Base-by-base conservation (phyloP, 2,113 vertebrate species). In the Tupaia tana region DNA sequence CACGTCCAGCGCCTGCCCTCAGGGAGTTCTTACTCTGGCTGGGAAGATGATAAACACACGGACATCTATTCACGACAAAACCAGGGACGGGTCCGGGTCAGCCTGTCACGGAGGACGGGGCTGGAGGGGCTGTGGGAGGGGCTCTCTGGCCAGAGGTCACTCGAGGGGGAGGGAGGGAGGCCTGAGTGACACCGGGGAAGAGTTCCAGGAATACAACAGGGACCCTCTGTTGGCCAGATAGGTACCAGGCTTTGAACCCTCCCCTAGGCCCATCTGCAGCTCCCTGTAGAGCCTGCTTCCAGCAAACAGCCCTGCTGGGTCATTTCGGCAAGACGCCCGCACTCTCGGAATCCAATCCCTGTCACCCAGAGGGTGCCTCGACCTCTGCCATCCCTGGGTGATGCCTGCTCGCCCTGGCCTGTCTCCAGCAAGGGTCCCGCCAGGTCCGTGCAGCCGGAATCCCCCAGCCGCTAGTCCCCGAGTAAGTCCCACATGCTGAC, bases 51-150 rank as follows among this genome's bases (percentile, higher is more conserved):
- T 3, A n/a, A 29, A 10, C n/a, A 6, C 4, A 1, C 0, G 16
- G 61, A 19, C 31, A 18, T 59, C 31, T 0, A 6, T 3, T 29
- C 14, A 16, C 6, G 4, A 0, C 0, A 10, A 22, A 0, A 63
- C 6, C 2, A 6, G 82, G n/a, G 61, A 24, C 34, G 16, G 27
- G 7, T 66, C 7, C 0, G 70, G 0, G 19, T 31, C 43, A 13
- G 61, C 31, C 22, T 13, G 13, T 25, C 5, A 2, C 3, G 25
- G 20, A 29, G 79, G 54, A 58, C 27, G 14, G 24, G 43, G 43
- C 6, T 43, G 43, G 43, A 43, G 43, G 43, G 43, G 43, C 43
- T 43, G 43, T 43, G 43, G 79, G 54, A 58, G 69, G 14, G 24
- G 43, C 43, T 43, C 43, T 43, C 74, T 10, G 19, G 52, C 14